phyloP scores from a whole-genome alignment of 2,888 invertebrate genomes.

The Eupeodes luniger region DNA sequence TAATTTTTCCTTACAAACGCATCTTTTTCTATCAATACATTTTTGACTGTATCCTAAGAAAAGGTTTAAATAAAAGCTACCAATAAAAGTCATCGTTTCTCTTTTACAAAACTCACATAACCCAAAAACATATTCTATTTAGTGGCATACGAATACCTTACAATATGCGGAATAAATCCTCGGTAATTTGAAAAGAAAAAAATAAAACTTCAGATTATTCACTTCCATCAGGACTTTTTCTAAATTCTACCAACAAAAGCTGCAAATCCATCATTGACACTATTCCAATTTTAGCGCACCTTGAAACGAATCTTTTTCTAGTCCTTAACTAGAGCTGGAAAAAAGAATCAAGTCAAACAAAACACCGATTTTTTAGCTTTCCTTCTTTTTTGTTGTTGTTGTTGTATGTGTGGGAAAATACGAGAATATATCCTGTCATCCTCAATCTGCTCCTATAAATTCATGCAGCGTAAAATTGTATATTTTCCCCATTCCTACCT shows the following conservation, averaged over 20 bases:
- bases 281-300: slow-evolving; percentile 26
- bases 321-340: neutral
- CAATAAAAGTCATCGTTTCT: no score
- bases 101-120: no score
- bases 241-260: neutral
- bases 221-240: neutral
- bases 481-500: slow-evolving; percentile 33
- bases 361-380: neutral
- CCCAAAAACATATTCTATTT: no score
- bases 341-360: neutral
- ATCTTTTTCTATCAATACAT: no score
- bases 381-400: neutral
- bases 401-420: slow-evolving; percentile 24
- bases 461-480: slow-evolving; percentile 75
- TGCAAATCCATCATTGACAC: slow-evolving; percentile 21
- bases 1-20: no score
- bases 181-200: no score
- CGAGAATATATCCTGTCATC: slow-evolving; percentile 65
- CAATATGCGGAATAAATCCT: no score
- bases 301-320: slow-evolving; percentile 19
- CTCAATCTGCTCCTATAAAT: slow-evolving; percentile 72
- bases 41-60: no score
- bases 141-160: no score
- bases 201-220: neutral
- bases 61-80: no score